phyloP scores from a whole-genome alignment of 1,140 invertebrate species.

The Chironomus striatipennis region DNA sequence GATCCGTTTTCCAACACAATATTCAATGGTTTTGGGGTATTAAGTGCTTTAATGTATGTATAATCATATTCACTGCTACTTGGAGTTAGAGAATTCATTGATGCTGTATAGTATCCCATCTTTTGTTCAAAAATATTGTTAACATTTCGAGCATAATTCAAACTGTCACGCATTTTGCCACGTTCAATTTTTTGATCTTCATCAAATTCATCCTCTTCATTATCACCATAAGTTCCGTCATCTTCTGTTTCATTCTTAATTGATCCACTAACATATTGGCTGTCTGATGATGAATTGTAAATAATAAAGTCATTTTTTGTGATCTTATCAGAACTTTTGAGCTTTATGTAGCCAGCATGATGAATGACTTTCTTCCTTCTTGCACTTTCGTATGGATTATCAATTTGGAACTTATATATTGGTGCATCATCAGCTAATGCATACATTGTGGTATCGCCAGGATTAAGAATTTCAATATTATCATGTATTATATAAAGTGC shows the following conservation, averaged over 20 bases:
- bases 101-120: background rate
- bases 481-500: slow-evolving; percentile 62
- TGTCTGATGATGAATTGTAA: slow-evolving; percentile 27
- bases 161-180: background rate
- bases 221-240: slow-evolving; percentile 24
- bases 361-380: background rate
- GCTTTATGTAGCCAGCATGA: slow-evolving; percentile 45
- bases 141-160: background rate
- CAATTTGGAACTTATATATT: slow-evolving; percentile 55
- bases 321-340: slow-evolving; percentile 33
- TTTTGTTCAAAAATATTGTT: background rate
- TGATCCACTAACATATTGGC: slow-evolving; percentile 33
- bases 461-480: slow-evolving; percentile 62
- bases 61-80: slow-evolving; percentile 33
- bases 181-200: background rate
- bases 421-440: slow-evolving; percentile 50
- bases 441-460: slow-evolving; percentile 51
- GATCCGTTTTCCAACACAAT: slow-evolving; percentile 18
- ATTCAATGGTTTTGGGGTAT: slow-evolving; percentile 32
- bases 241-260: slow-evolving; percentile 26
- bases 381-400: slow-evolving; percentile 44
- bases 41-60: slow-evolving; percentile 33
- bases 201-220: slow-evolving; percentile 25
- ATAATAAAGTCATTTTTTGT: slow-evolving; percentile 27
- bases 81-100: slow-evolving; percentile 16